Evolutionary conservation across 1,140 invertebrate species (phyloP).

Genomic region (Ceratoteleas bidentatus): DNA sequence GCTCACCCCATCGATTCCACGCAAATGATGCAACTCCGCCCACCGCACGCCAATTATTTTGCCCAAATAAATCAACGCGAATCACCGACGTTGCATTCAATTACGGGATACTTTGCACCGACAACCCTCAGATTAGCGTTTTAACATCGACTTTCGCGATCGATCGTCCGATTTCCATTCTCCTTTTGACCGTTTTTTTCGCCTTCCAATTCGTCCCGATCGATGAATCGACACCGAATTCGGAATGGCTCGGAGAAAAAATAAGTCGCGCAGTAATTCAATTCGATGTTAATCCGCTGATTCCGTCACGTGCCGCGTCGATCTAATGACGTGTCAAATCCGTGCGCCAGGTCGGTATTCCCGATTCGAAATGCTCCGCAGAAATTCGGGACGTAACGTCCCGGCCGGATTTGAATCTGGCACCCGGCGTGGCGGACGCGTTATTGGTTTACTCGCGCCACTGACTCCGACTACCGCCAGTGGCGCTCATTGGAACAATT

Average conservation of each 20-base stretch:
- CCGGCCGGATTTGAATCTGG: conserved; percentile 80
- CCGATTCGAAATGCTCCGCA: conserved; percentile 75
- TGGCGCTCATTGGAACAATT: conserved; percentile 72
- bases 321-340: conserved; percentile 79
- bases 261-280: conserved; percentile 23
- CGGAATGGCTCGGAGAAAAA: neutral
- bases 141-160: no score
- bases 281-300: conserved; percentile 51
- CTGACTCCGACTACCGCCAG: conserved; percentile 75
- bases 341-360: conserved; percentile 66
- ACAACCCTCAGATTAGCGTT: no score
- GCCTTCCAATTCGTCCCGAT: neutral
- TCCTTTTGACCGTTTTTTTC: neutral
- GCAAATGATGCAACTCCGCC: conserved; percentile 37
- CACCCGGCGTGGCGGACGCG: conserved; percentile 78
- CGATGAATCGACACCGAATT: neutral
- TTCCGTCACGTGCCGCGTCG: conserved; percentile 60
- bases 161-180: neutral
- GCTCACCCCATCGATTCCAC: conserved; percentile 34
- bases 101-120: conserved; percentile 5
- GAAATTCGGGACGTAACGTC: conserved; percentile 73
- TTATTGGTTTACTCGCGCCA: conserved; percentile 82
- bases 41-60: conserved; percentile 35
- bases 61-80: conserved; percentile 29
- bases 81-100: neutral